A percentile compares a stretch with the other conserved stretches of the same genome.
Conservation (phyloP, 2,888 invertebrate species). For the Dynastes hyllus region DNA sequence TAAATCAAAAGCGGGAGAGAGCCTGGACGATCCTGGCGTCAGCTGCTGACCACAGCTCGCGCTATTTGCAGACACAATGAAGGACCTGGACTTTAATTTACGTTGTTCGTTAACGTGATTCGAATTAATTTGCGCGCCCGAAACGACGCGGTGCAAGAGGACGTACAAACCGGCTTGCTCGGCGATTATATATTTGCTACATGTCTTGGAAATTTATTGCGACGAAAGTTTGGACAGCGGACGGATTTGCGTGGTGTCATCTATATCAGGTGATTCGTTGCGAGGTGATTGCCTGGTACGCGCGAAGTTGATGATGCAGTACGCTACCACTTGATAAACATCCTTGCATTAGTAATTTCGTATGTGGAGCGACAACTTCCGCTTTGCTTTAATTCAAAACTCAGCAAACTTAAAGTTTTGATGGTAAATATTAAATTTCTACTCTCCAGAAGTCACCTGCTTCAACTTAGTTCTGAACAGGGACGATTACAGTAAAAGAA, state of each 20-base stretch:
- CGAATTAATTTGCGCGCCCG: conserved; percentile 69
- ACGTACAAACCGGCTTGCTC: conserved; percentile 28
- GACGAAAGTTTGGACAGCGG: conserved; percentile 60
- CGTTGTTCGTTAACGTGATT: conserved; percentile 70
- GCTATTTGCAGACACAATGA: conserved; percentile 65
- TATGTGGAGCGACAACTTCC: background rate
- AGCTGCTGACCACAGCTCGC: conserved; percentile 69
- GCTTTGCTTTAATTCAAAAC: too few relatives aligned
- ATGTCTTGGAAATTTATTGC: conserved; percentile 69
- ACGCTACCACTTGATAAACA: background rate
- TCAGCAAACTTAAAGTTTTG: too few relatives aligned
- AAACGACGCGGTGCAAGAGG: conserved; percentile 53
- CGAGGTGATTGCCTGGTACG: conserved; percentile 6
- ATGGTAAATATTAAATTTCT: too few relatives aligned
- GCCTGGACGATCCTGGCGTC: conserved; percentile 64
- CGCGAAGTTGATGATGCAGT: background rate
- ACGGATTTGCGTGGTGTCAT: conserved; percentile 58
- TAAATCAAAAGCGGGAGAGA: conserved; percentile 75
- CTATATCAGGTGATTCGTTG: conserved; percentile 11
- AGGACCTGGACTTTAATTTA: conserved; percentile 68
- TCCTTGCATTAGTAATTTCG: background rate
- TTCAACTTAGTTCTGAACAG: too few relatives aligned
- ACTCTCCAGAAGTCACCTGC: too few relatives aligned
- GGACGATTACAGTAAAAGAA: too few relatives aligned
- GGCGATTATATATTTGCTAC: conserved; percentile 70